Conservation (phyloP, 2,797 vertebrate genomes). For the Pangasius krempfi region DNA sequence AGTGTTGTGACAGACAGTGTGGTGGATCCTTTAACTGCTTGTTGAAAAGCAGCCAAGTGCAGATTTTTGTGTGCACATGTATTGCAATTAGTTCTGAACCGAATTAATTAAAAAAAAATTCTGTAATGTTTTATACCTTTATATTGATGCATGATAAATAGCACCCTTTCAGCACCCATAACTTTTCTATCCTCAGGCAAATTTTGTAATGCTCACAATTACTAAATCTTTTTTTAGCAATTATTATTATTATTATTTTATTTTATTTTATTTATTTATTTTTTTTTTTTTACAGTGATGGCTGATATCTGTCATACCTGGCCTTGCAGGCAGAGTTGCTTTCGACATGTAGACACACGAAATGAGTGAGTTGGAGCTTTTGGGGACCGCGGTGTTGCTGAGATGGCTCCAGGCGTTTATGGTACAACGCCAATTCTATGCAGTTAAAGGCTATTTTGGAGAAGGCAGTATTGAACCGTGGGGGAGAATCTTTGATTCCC, state of each 20-base stretch:
- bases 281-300: neutral
- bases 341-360: neutral
- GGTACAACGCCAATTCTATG: neutral
- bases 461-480: neutral
- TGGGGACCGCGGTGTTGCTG: neutral
- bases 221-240: neutral
- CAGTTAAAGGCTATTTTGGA: neutral
- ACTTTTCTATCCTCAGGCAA: neutral
- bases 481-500: too few species aligned
- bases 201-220: neutral
- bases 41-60: slow-evolving; percentile 22
- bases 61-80: neutral
- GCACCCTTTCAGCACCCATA: neutral
- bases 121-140: neutral
- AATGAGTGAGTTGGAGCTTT: slow-evolving; percentile 19
- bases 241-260: neutral
- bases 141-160: neutral
- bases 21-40: slow-evolving; percentile 62
- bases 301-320: neutral
- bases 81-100: neutral
- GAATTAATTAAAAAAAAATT: neutral
- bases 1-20: slow-evolving; percentile 53
- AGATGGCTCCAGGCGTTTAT: neutral
- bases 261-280: neutral
- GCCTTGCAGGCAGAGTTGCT: neutral